Evolutionary conservation across 2,797 vertebrate genomes (phyloP).

Genomic region (Parambassis ranga): DNA sequence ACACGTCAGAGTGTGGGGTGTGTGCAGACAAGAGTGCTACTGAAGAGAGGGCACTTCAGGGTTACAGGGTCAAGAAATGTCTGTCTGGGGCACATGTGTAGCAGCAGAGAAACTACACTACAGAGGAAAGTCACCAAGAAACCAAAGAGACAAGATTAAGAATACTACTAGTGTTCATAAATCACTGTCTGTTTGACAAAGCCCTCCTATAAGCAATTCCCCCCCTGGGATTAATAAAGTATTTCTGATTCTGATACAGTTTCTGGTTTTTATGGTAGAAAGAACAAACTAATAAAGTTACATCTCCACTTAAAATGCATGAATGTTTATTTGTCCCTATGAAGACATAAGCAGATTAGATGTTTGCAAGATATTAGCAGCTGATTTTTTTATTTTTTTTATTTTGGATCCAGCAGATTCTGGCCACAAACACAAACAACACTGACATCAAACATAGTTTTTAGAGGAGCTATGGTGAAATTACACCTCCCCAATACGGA

Average conservation of each 20-base stretch:
- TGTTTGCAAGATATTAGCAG: too few species aligned
- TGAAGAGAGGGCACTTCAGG: slow-evolving; percentile 56
- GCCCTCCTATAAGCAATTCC: too few species aligned
- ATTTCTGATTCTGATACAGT: too few species aligned
- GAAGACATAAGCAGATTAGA: too few species aligned
- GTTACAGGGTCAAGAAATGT: slow-evolving; percentile 74
- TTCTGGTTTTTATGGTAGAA: too few species aligned
- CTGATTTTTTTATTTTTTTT: neutral
- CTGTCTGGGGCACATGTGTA: slow-evolving; percentile 68
- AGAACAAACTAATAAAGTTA: too few species aligned
- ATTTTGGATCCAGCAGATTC: neutral
- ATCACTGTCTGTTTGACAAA: too few species aligned
- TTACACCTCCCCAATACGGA: slow-evolving; percentile 44
- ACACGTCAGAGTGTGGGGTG: slow-evolving; percentile 59
- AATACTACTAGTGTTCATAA: neutral
- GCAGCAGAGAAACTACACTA: slow-evolving; percentile 11
- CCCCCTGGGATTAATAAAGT: too few species aligned
- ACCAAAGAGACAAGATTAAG: neutral
- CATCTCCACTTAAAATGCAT: too few species aligned
- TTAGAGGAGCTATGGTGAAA: slow-evolving; percentile 32
- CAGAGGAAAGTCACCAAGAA: neutral
- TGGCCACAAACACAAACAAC: slow-evolving; percentile 31
- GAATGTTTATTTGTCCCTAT: too few species aligned
- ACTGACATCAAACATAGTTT: slow-evolving; percentile 23
- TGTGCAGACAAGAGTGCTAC: slow-evolving; percentile 62